Percentiles rank a stretch among this genome's conserved stretches.
phyloP scores from a whole-genome alignment of 2,797 vertebrate species.

The Thripadectes ignobilis region DNA sequence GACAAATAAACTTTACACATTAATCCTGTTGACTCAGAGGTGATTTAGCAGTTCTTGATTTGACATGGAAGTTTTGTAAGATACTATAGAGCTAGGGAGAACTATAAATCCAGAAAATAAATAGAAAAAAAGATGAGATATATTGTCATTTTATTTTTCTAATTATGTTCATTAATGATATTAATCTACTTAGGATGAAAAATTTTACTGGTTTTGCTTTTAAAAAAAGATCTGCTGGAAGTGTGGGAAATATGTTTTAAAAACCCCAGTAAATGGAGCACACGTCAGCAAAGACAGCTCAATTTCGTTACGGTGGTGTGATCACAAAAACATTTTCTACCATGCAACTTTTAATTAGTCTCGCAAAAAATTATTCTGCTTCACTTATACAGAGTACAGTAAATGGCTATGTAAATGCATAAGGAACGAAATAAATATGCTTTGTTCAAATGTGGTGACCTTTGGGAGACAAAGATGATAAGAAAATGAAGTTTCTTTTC shows the following conservation, averaged over 20 bases:
- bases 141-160: neutral
- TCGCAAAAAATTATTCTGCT: conserved; percentile 70
- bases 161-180: neutral
- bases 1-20: neutral
- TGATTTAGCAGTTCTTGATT: conserved; percentile 3
- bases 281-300: conserved; percentile 58
- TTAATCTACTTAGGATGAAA: neutral
- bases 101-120: neutral
- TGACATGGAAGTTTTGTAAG: neutral
- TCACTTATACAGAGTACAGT: conserved; percentile 67
- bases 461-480: conserved; percentile 46
- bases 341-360: conserved; percentile 70
- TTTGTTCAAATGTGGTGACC: conserved; percentile 52
- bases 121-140: neutral
- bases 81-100: neutral
- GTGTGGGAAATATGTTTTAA: conserved; percentile 62
- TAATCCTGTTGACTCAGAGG: neutral
- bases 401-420: conserved; percentile 44
- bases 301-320: conserved; percentile 63
- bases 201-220: neutral
- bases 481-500: conserved; percentile 47
- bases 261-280: conserved; percentile 39
- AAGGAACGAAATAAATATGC: conserved; percentile 42
- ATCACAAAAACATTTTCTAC: conserved; percentile 68
- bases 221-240: neutral